These are phyloP conservation scores for Eudasyphora cyanicolor DNA, from an alignment of 2,888 invertebrate genomes.

Conservation along the genomic window DNA sequence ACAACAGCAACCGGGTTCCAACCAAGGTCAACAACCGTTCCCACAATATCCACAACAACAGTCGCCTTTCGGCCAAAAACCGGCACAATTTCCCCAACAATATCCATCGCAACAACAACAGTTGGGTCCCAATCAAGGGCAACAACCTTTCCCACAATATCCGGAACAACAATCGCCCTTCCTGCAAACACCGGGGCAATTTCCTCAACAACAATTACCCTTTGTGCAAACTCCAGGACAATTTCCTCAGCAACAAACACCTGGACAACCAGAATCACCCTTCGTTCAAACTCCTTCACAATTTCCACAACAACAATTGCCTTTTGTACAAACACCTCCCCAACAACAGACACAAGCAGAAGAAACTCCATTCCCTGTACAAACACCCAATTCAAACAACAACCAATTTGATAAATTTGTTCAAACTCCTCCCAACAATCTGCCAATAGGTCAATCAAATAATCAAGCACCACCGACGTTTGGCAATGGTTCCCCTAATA, in stretches of 20 bases:
- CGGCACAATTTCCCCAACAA: neutral
- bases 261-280: too few relatives aligned
- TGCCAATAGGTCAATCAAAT: neutral
- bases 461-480: neutral
- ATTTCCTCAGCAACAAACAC: too few relatives aligned
- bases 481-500: too few relatives aligned
- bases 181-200: neutral
- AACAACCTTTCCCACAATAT: neutral
- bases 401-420: too few relatives aligned
- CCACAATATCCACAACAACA: neutral
- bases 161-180: neutral
- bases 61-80: too few relatives aligned
- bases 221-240: too few relatives aligned
- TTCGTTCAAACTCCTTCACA: too few relatives aligned
- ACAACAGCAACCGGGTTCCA: neutral
- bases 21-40: neutral
- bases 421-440: neutral
- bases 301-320: neutral
- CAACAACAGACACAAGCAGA: neutral
- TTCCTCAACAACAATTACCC: neutral
- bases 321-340: neutral
- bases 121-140: neutral
- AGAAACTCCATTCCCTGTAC: neutral
- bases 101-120: neutral
- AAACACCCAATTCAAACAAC: neutral